Evolutionary conservation across 2,888 invertebrate genomes (phyloP).

Genomic region (Leptothorax acervorum): DNA sequence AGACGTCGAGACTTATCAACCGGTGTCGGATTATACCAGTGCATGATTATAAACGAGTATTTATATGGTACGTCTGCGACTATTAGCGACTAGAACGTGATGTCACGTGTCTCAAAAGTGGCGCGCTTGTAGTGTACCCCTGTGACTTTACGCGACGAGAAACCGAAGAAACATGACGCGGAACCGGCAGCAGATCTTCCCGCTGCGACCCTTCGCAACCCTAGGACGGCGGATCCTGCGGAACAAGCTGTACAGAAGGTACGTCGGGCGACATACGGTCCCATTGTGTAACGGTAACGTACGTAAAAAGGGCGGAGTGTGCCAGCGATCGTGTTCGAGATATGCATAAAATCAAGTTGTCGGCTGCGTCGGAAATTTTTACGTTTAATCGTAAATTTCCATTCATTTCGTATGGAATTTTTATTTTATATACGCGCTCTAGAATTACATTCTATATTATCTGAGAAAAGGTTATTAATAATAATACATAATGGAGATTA

Average conservation of each 20-base stretch:
- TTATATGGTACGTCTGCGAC: constrained; percentile 32
- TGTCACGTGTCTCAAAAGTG: constrained; percentile 31
- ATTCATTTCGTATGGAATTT: neutral
- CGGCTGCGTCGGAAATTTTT: neutral
- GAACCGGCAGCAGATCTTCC: constrained; percentile 86
- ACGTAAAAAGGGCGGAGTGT: neutral
- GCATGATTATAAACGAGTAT: constrained; percentile 35
- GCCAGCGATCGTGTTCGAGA: neutral
- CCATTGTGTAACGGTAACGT: constrained; percentile 1
- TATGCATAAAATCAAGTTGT: neutral
- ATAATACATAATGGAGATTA: neutral
- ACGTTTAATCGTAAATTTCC: neutral
- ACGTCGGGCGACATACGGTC: constrained; percentile 68
- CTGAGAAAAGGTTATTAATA: neutral
- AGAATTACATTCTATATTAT: neutral
- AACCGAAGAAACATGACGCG: constrained; percentile 79
- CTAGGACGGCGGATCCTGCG: constrained; percentile 86
- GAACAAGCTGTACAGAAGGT: constrained; percentile 87
- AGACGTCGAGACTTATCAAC: constrained; percentile 25
- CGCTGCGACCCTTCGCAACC: constrained; percentile 86
- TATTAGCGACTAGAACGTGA: constrained; percentile 46
- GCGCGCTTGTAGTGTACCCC: constrained; percentile 30
- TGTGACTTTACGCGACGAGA: constrained; percentile 46
- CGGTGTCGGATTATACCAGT: neutral
- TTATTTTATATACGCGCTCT: neutral